Evolutionary conservation across 2,888 invertebrate genomes (phyloP).

Genomic region (Drosophila tanythrix): DNA sequence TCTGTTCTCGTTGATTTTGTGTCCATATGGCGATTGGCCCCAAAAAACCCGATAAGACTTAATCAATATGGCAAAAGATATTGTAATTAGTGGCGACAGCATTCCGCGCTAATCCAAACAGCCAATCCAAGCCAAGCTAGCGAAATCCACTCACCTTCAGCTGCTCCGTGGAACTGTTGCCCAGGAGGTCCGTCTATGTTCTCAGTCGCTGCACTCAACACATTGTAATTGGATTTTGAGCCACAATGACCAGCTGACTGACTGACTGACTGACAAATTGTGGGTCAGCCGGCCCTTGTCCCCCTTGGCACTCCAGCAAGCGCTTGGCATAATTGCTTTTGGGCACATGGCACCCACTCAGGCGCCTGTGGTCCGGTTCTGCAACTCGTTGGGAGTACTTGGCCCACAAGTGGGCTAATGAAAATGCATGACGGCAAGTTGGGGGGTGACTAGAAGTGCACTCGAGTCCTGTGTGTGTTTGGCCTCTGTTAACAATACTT

Average conservation of each 20-base stretch:
- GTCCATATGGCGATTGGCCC: conserved; percentile 58
- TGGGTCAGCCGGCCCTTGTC: not conserved
- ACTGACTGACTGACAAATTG: conserved; percentile 26
- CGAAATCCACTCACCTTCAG: conserved; percentile 5
- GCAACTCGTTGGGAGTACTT: conserved; percentile 15
- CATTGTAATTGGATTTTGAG: conserved; percentile 71
- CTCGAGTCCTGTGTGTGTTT: conserved; percentile 12
- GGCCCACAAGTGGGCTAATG: conserved; percentile 47
- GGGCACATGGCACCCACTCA: conserved; percentile 49
- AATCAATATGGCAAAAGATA: conserved; percentile 28
- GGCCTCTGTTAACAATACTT: not conserved
- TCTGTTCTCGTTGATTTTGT: conserved; percentile 24
- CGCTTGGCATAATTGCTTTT: conserved; percentile 65
- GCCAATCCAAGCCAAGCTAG: conserved; percentile 9
- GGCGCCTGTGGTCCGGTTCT: conserved; percentile 31
- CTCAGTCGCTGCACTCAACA: conserved; percentile 55
- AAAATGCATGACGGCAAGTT: conserved; percentile 47
- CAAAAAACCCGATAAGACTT: conserved; percentile 33
- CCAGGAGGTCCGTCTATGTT: conserved; percentile 3
- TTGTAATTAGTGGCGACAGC: conserved; percentile 10
- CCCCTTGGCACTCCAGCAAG: conserved; percentile 12
- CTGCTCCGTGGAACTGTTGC: conserved; percentile 9
- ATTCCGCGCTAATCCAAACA: conserved; percentile 30
- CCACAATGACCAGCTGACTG: conserved; percentile 57
- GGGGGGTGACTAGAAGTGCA: conserved; percentile 17